Conservation (phyloP, 2,888 invertebrate genomes). For the Agapostemon virescens region DNA sequence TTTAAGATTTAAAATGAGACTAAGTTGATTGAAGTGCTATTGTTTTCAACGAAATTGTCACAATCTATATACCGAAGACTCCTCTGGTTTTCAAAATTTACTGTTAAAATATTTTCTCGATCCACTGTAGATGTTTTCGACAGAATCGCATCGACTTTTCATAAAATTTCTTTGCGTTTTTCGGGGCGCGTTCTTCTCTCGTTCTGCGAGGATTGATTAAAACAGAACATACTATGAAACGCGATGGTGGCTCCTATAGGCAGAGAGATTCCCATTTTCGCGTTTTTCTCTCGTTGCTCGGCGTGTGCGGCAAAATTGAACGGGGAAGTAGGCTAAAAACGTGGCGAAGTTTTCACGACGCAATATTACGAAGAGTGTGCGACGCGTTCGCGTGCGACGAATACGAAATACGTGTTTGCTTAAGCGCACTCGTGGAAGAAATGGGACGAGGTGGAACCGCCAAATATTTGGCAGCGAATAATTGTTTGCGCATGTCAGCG, state of each 20-base stretch:
- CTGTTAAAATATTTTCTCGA: no score
- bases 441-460: not conserved
- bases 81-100: no score
- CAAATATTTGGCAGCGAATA: slow-evolving; percentile 42
- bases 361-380: not conserved
- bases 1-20: no score
- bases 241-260: not conserved
- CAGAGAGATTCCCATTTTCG: not conserved
- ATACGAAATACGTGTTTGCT: slow-evolving; percentile 42
- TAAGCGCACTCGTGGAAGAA: slow-evolving; percentile 33
- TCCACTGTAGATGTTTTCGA: not conserved
- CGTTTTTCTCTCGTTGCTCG: not conserved
- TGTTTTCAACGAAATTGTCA: no score
- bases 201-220: not conserved
- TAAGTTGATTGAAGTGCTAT: no score
- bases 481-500: slow-evolving; percentile 37
- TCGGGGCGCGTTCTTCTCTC: not conserved
- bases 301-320: not conserved
- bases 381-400: slow-evolving; percentile 29
- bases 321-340: slow-evolving; percentile 14
- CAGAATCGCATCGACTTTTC: not conserved
- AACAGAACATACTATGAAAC: not conserved
- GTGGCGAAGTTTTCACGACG: slow-evolving; percentile 18
- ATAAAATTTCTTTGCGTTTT: not conserved
- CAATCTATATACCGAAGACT: no score